Evolutionary conservation across 2,113 vertebrate genomes (phyloP), one percentile per base, ranked within the genome.

Genomic region (Pelvicachromis taeniatus): DNA sequence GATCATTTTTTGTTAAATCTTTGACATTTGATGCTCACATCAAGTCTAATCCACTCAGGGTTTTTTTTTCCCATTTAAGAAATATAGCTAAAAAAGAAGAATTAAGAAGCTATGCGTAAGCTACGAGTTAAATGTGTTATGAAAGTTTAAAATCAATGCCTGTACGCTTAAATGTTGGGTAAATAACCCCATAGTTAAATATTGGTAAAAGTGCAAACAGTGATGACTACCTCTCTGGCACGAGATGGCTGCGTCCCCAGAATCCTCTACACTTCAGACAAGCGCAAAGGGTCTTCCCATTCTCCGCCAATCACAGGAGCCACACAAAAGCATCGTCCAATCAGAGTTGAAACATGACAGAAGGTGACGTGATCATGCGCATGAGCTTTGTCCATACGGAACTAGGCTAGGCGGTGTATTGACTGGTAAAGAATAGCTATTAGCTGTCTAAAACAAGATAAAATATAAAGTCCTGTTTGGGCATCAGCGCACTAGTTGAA

Each of bases 221-320:
- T 17, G 59, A 4, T 2, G 12, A 38, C 5, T 65, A 38, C 63
- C 52, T 35, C 21, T 9, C 45, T 54, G 26, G 77, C 88, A 87
- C 77, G 90, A 93, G 87, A 93, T 93, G 92, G 92, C 93, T 91
- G 93, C 80, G 77, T 79, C 70, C 87, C 87, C 83, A 92, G 3
- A 90, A 82, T 89, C 13, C 87, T 84, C 52, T 8, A 1, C 26
- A 1, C 42, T 65, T 12, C 26, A 42, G 59, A 56, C 42, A 14
- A 29, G 9, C 45, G 26, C 10, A 42, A 68, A 8, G 1, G n/a
- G 23, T 73, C 52, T 82, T 58, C 19, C 3, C 87, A 17, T 31
- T 78, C 50, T 90, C 78, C 9, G 5, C 91, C 90, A 93, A 91
- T 93, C 91, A 85, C 2, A 83, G 3, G 3, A 3, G n/a, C 2